phyloP scores from a whole-genome alignment of 64 coral and sea anemone genomes.

The Dendrophyllia cribrosa region DNA sequence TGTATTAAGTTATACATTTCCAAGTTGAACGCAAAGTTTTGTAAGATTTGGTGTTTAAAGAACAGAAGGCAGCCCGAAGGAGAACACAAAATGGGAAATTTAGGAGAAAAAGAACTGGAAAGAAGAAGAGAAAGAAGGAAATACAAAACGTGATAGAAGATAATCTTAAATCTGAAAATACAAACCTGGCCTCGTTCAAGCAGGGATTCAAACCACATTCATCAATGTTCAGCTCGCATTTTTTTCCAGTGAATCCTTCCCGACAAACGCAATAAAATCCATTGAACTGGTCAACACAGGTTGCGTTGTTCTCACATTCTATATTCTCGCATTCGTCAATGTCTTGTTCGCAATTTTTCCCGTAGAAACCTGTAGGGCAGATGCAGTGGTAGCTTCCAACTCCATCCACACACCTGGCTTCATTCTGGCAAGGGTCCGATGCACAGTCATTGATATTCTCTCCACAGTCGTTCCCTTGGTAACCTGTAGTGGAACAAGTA shows the following conservation, averaged over 20 bases:
- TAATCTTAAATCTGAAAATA: not conserved
- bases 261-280: not conserved
- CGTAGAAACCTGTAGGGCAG: constrained; percentile 18
- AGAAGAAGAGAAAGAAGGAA: too few relatives aligned
- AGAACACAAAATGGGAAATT: too few relatives aligned
- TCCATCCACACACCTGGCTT: constrained; percentile 13
- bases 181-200: not conserved
- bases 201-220: constrained; percentile 2
- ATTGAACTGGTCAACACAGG: not conserved
- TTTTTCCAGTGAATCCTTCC: not conserved
- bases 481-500: not conserved
- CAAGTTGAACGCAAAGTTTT: too few relatives aligned
- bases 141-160: too few relatives aligned
- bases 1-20: too few relatives aligned
- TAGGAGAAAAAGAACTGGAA: too few relatives aligned
- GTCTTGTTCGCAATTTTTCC: constrained; percentile 25
- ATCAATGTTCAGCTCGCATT: not conserved
- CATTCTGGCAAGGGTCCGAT: constrained; percentile 19
- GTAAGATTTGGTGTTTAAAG: too few relatives aligned
- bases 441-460: constrained; percentile 22
- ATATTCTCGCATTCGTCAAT: not conserved
- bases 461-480: not conserved
- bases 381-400: constrained; percentile 22
- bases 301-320: not conserved
- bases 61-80: too few relatives aligned